These are phyloP conservation scores for Apis cerana DNA, from an alignment of 1,140 invertebrate genomes.

Conservation along the genomic window DNA sequence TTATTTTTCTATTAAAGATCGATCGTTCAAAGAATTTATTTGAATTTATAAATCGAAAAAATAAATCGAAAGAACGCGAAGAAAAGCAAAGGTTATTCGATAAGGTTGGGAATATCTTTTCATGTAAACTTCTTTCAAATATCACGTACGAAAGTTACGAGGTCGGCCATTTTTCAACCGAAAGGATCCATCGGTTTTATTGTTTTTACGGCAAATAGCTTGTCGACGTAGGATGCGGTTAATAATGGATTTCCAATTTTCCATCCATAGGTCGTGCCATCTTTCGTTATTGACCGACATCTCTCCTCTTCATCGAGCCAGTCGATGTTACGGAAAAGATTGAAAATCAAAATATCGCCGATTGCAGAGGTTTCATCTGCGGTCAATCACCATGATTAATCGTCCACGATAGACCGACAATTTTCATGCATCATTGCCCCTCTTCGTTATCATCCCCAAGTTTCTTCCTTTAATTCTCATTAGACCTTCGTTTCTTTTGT, in stretches of 20 bases:
- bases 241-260: conserved; percentile 48
- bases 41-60: neutral
- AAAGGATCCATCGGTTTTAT: neutral
- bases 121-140: neutral
- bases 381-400: conserved; percentile 12
- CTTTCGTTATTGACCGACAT: neutral
- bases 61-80: neutral
- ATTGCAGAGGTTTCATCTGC: neutral
- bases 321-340: conserved; percentile 8
- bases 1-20: too few species aligned
- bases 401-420: neutral
- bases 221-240: conserved; percentile 6
- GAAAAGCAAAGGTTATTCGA: neutral
- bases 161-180: neutral
- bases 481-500: neutral
- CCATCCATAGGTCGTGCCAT: conserved; percentile 1
- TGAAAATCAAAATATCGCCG: conserved; percentile 23
- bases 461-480: neutral
- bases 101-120: neutral
- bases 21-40: too few species aligned
- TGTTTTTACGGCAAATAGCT: conserved; percentile 22
- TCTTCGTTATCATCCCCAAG: neutral
- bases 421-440: neutral
- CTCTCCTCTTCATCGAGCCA: neutral
- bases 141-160: too few species aligned